Base-by-base conservation (phyloP, 2,888 invertebrate species). In the Spisula solida region DNA sequence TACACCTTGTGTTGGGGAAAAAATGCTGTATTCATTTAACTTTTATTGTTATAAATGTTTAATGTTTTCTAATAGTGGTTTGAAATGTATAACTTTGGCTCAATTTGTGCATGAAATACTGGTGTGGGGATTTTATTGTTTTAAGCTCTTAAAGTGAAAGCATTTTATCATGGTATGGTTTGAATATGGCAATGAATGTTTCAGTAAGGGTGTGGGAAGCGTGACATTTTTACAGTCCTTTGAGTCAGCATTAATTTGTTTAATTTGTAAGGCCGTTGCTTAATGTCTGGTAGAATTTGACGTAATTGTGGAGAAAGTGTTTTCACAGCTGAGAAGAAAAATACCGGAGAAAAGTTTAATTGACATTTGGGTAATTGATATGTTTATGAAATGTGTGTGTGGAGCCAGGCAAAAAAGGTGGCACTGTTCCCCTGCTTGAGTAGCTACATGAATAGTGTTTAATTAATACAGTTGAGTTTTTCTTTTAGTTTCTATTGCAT, bases 231-330 rank as follows among this genome's bases (percentile, higher is more conserved):
- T 31, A 31, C 16, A 34, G 16, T 0, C 4, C 75, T 18, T 18
- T 75, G 31, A 75, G 75, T 31, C 34, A 31, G 75, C 29, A 75
- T 75, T 70, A 70, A 70, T 70, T 60, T 20, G 60, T 60, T 60
- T 60, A 60, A 60, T 60, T 75, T 75, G 83, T 20, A 75, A 29
- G 18, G 25, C 25, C 47, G 18, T 83, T 83, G 34, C 60, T 83
- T 70, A 66, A 83, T 83, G 41, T 66, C 48, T 66, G 48, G 20
- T 70, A 25, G 34, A 41, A 48, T 70, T 29, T n/a, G 55, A 34
- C 16, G n/a, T 48, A 83, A 83, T 34, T 83, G 83, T 75, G n/a
- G 34, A 31, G 34, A 31, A 31, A 75, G 31, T 75, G 34, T 29
- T 75, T 25, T 75, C 75, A 14, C 75, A 75, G 75, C 31, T 75